Conservation (phyloP, 1,140 invertebrate genomes). For the Aphidius ervi region DNA sequence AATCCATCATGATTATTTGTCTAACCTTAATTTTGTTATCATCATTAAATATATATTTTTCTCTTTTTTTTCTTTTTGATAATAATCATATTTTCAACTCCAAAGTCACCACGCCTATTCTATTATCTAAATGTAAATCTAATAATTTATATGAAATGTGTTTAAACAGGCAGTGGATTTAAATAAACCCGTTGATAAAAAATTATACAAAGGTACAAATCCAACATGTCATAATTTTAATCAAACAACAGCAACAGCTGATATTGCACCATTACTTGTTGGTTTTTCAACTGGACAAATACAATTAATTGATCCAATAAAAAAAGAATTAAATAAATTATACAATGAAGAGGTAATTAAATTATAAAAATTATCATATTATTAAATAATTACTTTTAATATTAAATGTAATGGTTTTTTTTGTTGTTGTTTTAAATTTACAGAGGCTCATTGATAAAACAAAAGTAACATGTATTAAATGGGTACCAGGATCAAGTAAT, state of each 20-base stretch:
- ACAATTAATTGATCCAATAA: slow-evolving; percentile 94
- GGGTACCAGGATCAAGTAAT: slow-evolving; percentile 91
- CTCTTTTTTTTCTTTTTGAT: neutral
- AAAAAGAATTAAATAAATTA: slow-evolving; percentile 91
- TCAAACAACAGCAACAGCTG: slow-evolving; percentile 71
- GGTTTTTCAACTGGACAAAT: slow-evolving; percentile 97
- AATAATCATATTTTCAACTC: neutral
- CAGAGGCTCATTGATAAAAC: slow-evolving; percentile 97
- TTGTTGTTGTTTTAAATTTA: slow-evolving; percentile 38
- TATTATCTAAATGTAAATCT: too few relatives aligned
- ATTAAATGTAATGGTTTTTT: neutral
- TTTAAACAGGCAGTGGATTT: slow-evolving; percentile 81
- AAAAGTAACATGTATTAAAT: slow-evolving; percentile 96
- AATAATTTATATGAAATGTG: neutral
- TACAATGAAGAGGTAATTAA: slow-evolving; percentile 97
- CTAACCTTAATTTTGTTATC: slow-evolving; percentile 33
- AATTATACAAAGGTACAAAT: slow-evolving; percentile 97
- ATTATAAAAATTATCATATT: too few relatives aligned
- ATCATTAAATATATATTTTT: slow-evolving; percentile 20
- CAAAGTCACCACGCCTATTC: too few relatives aligned
- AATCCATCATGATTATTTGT: slow-evolving; percentile 16
- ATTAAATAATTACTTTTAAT: neutral
- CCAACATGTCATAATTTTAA: slow-evolving; percentile 99
- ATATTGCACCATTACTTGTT: slow-evolving; percentile 83
- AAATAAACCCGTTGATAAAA: slow-evolving; percentile 94